Base-by-base conservation (phyloP, 2,888 invertebrate species). In the Podotricha telesiphe region DNA sequence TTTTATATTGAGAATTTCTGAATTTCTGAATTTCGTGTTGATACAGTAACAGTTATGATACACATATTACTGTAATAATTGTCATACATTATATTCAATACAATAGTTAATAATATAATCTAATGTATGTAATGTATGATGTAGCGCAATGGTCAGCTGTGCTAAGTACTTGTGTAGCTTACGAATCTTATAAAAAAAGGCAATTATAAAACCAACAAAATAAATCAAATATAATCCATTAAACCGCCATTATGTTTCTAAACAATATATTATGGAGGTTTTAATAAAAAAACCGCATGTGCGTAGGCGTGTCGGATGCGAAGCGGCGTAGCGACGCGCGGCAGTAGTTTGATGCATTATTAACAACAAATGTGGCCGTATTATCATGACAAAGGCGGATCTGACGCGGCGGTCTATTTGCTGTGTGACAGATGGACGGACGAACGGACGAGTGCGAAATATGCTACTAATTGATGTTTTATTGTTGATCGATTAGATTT, bases 221-320 rank as follows among this genome's bases (percentile, higher is more conserved):
- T 59, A 59, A 50, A 50, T 51, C 59, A 59, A 20, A 22, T 19
- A 48, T 42, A 34, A 55, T 45, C n/a, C 22, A 65, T 22, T 55
- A 45, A 45, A 34, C 17, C 34, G 2, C 34, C 0, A 19, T 48
- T 45, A 45, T 37, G 37, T 68, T 28, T 11, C 50, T 37, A 58
- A 56, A 48, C 34, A 19, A 47, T 19, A 48, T 48, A 48, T 47
- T 22, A 53, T 65, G 37, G 48, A 61, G 50, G 55, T 48, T 59
- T 70, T 70, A 70, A 61, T 70, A 69, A 69, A 68, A 71, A 34
- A 42, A 71, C 34, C 70, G 65, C 76, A 73, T 71, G 69, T 76
- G 76, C 74, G 83, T 72, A 75, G 84, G 83, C 81, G 84, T 82
- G 80, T 76, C 79, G 55, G 75, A 69, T 70, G 74, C 67, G 73